Percentiles rank a stretch among this genome's conserved stretches.
phyloP scores from a whole-genome alignment of 2,113 vertebrate genomes.

The Nesoenas mayeri region DNA sequence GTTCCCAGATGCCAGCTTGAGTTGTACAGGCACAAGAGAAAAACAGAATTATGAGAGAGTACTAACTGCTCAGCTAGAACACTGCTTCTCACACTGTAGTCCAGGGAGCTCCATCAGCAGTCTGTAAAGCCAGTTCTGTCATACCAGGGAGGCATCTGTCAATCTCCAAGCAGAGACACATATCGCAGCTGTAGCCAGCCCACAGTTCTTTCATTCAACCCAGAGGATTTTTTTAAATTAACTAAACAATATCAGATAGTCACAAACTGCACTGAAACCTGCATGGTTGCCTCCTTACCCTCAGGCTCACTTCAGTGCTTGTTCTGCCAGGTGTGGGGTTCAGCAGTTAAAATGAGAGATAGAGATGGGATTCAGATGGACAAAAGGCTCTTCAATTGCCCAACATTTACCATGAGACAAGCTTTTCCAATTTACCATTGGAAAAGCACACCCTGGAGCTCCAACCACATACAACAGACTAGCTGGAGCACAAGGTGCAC shows the following conservation, averaged over 20 bases:
- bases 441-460: neutral
- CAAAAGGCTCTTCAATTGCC: neutral
- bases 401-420: neutral
- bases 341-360: neutral
- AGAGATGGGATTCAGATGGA: neutral
- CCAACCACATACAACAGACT: neutral
- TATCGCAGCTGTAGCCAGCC: neutral
- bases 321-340: neutral
- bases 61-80: neutral
- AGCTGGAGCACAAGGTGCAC: fast-evolving
- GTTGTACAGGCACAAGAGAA: neutral
- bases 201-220: neutral
- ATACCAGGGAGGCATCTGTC: neutral
- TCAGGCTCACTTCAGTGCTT: fast-evolving
- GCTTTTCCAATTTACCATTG: neutral
- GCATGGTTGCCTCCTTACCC: neutral
- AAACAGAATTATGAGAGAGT: neutral
- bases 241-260: neutral
- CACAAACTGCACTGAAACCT: neutral
- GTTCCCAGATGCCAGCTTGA: neutral
- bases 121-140: neutral
- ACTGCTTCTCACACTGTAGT: fast-evolving
- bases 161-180: neutral
- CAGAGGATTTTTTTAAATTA: neutral
- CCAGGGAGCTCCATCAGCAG: neutral